These are phyloP conservation scores for Megaustenia siamemsis DNA, from an alignment of 2,888 invertebrate genomes.

Conservation along the genomic window DNA sequence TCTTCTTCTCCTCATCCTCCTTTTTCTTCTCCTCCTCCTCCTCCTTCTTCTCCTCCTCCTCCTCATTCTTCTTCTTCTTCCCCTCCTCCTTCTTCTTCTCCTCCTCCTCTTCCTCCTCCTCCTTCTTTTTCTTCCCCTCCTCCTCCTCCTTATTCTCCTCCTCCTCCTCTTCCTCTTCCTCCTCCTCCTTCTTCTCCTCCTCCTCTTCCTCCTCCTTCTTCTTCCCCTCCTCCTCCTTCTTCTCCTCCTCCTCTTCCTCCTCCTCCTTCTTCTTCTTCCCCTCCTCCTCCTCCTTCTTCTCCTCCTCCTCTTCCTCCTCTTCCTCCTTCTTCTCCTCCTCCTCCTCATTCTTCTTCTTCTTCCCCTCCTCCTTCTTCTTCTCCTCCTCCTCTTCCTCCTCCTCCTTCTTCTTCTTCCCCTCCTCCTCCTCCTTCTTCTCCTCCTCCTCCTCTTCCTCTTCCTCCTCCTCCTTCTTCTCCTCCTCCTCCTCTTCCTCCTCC, in stretches of 20 bases:
- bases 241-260: neutral
- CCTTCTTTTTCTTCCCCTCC: neutral
- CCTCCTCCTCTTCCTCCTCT: neutral
- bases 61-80: no score
- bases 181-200: neutral
- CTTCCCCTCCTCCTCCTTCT: neutral
- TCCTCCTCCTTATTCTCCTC: no score
- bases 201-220: neutral
- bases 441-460: no score
- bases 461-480: no score
- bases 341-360: neutral
- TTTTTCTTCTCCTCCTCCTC: slow-evolving; percentile 23
- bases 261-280: neutral
- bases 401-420: no score
- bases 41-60: no score
- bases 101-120: slow-evolving; percentile 19
- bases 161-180: neutral
- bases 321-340: neutral
- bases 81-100: slow-evolving; percentile 31
- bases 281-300: neutral
- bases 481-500: no score
- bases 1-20: no score
- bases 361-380: neutral
- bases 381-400: no score
- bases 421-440: no score